Evolutionary conservation across 2,888 invertebrate genomes (phyloP).

Genomic region (Ommatoiulus sabulosus): DNA sequence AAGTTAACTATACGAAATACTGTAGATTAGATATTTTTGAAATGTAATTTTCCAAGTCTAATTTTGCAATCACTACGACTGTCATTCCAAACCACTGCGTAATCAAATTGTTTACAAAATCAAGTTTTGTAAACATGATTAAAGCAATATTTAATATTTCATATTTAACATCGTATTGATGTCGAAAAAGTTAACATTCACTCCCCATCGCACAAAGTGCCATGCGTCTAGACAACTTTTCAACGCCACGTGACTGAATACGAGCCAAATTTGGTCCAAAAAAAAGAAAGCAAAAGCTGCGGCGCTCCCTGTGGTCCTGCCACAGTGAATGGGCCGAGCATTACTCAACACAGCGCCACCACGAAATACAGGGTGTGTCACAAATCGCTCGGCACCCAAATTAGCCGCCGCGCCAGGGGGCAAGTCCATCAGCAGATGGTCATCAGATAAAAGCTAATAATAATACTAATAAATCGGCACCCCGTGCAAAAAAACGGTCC

Average conservation of each 20-base stretch:
- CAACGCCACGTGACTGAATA: not conserved
- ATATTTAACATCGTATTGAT: too few relatives aligned
- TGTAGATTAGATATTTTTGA: too few relatives aligned
- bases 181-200: too few relatives aligned
- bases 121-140: too few relatives aligned
- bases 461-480: conserved; percentile 17
- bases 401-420: not conserved
- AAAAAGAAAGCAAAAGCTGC: not conserved
- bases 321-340: not conserved
- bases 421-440: not conserved
- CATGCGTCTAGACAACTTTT: not conserved
- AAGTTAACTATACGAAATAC: too few relatives aligned
- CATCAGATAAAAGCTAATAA: conserved; percentile 1
- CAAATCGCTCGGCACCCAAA: not conserved
- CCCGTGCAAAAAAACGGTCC: not conserved
- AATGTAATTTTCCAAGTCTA: too few relatives aligned
- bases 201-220: not conserved
- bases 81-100: too few relatives aligned
- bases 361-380: not conserved
- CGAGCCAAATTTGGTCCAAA: not conserved
- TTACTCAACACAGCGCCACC: not conserved
- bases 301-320: not conserved
- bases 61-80: too few relatives aligned
- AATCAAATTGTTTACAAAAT: too few relatives aligned
- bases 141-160: too few relatives aligned